Conservation (phyloP, 2,113 vertebrate genomes). For the Sinocyclocheilus rhinocerous region DNA sequence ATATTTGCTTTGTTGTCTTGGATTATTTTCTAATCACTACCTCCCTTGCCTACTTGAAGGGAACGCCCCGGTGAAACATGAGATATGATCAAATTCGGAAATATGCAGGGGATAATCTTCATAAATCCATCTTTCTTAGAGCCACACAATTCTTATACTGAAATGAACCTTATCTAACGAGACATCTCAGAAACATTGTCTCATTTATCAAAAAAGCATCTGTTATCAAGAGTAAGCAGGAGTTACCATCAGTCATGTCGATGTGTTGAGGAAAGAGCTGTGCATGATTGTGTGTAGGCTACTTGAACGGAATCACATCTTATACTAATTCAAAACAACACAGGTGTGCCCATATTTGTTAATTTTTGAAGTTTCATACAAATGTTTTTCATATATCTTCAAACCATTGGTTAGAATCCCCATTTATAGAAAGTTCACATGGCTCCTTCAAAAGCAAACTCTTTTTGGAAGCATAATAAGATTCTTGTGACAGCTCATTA, state of each 20-base stretch:
- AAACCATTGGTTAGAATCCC: not conserved
- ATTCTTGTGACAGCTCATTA: conserved; percentile 30
- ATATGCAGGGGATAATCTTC: not conserved
- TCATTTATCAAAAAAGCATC: not conserved
- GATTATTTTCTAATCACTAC: no score
- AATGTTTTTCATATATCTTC: not conserved
- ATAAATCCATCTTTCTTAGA: not conserved
- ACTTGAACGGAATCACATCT: not conserved
- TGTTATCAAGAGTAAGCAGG: no score
- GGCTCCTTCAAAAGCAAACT: not conserved
- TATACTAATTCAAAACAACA: not conserved
- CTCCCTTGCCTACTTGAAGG: no score
- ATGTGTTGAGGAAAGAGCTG: no score
- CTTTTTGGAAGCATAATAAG: conserved; percentile 12
- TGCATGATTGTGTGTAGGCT: no score
- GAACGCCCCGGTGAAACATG: no score
- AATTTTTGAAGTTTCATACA: not conserved
- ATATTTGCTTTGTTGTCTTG: no score
- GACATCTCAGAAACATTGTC: not conserved
- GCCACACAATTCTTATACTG: not conserved
- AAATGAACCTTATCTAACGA: not conserved
- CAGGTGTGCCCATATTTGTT: not conserved
- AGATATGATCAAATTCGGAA: not conserved
- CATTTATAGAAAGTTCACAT: not conserved
- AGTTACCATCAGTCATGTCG: no score